Evolutionary conservation across 1,140 invertebrate genomes (phyloP).

Genomic region (Trigoniulus corallinus): DNA sequence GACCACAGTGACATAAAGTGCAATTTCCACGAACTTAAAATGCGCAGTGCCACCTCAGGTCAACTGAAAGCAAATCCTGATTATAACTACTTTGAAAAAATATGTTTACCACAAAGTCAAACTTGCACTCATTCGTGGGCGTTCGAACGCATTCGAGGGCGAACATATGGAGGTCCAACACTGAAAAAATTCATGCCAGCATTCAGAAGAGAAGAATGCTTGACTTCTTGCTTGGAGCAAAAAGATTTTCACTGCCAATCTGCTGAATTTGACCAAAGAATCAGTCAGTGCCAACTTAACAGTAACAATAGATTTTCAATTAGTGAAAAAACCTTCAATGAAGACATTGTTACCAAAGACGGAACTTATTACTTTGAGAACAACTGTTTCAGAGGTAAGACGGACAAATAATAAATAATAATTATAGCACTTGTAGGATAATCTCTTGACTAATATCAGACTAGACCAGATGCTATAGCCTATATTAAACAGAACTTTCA

Average conservation of each 20-base stretch:
- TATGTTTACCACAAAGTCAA: not conserved
- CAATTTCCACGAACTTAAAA: not conserved
- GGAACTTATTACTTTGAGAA: conserved; percentile 14
- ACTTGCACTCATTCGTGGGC: not conserved
- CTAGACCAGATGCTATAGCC: too few relatives aligned
- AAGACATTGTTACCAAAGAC: conserved; percentile 4
- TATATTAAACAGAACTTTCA: too few relatives aligned
- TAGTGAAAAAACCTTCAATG: not conserved
- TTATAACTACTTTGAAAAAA: not conserved
- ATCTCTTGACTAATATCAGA: too few relatives aligned
- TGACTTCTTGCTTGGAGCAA: conserved; percentile 7
- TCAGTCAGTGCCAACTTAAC: conserved; percentile 10
- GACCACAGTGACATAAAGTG: not conserved
- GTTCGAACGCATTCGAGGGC: not conserved
- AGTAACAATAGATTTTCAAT: conserved; percentile 2
- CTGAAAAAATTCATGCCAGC: not conserved
- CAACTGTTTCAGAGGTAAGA: conserved; percentile 10
- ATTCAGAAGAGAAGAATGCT: conserved; percentile 7
- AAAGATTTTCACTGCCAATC: conserved; percentile 10
- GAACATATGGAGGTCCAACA: not conserved
- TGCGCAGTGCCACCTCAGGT: not conserved
- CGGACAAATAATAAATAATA: not conserved
- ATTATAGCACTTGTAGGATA: too few relatives aligned
- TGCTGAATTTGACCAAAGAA: conserved; percentile 10
- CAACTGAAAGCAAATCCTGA: not conserved